These are phyloP conservation scores for Crocallis elinguaria DNA, from an alignment of 2,888 invertebrate genomes.

Conservation along the genomic window DNA sequence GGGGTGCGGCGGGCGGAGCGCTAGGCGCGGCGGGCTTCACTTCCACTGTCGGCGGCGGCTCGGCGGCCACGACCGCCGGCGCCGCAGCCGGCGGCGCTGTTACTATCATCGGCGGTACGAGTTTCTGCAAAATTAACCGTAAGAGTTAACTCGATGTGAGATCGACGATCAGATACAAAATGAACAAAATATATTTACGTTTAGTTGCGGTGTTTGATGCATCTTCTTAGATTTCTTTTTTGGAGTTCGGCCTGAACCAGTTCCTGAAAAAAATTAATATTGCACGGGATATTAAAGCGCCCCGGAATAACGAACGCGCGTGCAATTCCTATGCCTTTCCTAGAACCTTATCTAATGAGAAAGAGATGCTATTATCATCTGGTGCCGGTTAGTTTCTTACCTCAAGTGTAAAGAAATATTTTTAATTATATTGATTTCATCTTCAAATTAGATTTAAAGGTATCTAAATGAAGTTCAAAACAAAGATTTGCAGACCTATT, in stretches of 20 bases:
- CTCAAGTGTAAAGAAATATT: slow-evolving; percentile 39
- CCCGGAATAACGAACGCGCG: slow-evolving; percentile 26
- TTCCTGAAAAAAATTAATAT: slow-evolving; percentile 59
- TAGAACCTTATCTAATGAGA: not conserved
- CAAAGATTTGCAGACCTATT: not conserved
- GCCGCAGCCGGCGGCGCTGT: slow-evolving; percentile 33
- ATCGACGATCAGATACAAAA: not conserved
- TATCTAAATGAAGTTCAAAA: slow-evolving; percentile 76
- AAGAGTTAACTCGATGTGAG: not conserved
- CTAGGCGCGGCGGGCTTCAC: slow-evolving; percentile 23
- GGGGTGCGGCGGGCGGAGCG: slow-evolving; percentile 47
- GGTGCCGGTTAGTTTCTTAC: slow-evolving; percentile 37
- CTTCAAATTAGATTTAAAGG: slow-evolving; percentile 80
- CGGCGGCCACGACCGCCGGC: slow-evolving; percentile 20
- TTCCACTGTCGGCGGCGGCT: slow-evolving; percentile 30
- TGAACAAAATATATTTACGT: slow-evolving; percentile 61
- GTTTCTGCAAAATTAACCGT: slow-evolving; percentile 50
- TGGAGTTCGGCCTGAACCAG: slow-evolving; percentile 67
- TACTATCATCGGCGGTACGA: slow-evolving; percentile 42
- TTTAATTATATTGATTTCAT: too few relatives aligned
- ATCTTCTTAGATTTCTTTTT: slow-evolving; percentile 79
- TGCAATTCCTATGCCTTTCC: slow-evolving; percentile 1
- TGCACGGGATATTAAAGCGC: slow-evolving; percentile 34
- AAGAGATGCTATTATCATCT: slow-evolving; percentile 17
- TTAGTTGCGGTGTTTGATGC: slow-evolving; percentile 68